Evolutionary conservation across 1,140 invertebrate species (phyloP).

Genomic region (Rhagoletis zephyria): DNA sequence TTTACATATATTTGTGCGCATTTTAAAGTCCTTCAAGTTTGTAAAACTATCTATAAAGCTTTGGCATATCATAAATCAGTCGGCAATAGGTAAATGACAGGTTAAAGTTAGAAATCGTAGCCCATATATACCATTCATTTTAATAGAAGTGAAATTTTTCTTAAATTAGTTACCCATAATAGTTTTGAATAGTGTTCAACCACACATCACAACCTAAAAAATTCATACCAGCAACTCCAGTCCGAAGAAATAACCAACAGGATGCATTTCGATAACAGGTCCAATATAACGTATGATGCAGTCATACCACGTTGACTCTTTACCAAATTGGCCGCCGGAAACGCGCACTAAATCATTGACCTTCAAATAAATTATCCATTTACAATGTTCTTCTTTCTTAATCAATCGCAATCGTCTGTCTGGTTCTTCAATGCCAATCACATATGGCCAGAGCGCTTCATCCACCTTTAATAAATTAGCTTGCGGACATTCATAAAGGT

Average conservation of each 20-base stretch:
- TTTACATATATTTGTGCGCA: too few relatives aligned
- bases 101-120: background rate
- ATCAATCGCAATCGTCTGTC: conserved; percentile 75
- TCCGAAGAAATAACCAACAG: conserved; percentile 76
- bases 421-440: conserved; percentile 74
- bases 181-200: background rate
- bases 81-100: background rate
- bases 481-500: conserved; percentile 61
- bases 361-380: conserved; percentile 70
- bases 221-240: conserved; percentile 76
- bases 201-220: background rate
- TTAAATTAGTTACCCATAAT: background rate
- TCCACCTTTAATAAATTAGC: conserved; percentile 57
- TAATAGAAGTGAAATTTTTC: background rate
- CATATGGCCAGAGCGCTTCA: conserved; percentile 74
- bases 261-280: conserved; percentile 74
- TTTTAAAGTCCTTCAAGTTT: too few relatives aligned
- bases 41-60: too few relatives aligned
- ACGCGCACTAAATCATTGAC: conserved; percentile 69
- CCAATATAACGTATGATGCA: conserved; percentile 76
- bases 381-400: conserved; percentile 72
- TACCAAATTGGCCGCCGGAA: conserved; percentile 67
- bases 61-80: background rate
- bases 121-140: conserved; percentile 4
- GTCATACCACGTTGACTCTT: conserved; percentile 58